Conservation (phyloP, 2,113 vertebrate genomes). For the Vicugna pacos region DNA sequence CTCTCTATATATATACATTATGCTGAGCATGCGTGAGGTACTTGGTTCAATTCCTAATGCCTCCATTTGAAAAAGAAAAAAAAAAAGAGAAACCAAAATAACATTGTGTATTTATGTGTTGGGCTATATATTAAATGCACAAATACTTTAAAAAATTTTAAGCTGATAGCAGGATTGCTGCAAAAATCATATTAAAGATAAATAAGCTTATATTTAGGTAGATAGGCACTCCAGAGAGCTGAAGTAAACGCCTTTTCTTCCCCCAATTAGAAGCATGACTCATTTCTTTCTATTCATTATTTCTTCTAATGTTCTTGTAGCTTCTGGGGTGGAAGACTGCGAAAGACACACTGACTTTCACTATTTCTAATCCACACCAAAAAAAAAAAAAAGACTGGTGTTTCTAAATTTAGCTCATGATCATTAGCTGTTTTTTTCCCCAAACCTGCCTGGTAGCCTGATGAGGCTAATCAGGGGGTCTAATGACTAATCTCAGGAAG, state of each 20-base stretch:
- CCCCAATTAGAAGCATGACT: background rate
- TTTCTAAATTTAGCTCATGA: constrained; percentile 80
- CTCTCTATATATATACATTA: no score
- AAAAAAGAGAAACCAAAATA: no score
- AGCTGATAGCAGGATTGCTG: constrained; percentile 27
- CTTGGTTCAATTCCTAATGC: no score
- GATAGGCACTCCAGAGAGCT: background rate
- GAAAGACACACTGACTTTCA: constrained; percentile 63
- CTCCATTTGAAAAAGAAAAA: no score
- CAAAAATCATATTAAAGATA: constrained; percentile 48
- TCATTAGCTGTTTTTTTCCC: constrained; percentile 75
- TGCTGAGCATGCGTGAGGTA: no score
- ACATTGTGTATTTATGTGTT: background rate
- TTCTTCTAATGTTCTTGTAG: constrained; percentile 67
- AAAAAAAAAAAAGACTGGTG: constrained; percentile 63
- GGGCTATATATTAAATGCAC: background rate
- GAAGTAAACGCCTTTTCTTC: constrained; percentile 43
- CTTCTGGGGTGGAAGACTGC: constrained; percentile 72
- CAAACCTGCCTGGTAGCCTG: background rate
- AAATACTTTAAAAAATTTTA: background rate
- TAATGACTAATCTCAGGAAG: constrained; percentile 72
- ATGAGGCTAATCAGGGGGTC: constrained; percentile 78
- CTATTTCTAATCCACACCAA: constrained; percentile 65
- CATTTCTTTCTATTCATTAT: constrained; percentile 30
- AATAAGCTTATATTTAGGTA: constrained; percentile 18